These are phyloP conservation scores for Neodontobutis hainanensis DNA, from an alignment of 2,113 vertebrate genomes.

Conservation along the genomic window DNA sequence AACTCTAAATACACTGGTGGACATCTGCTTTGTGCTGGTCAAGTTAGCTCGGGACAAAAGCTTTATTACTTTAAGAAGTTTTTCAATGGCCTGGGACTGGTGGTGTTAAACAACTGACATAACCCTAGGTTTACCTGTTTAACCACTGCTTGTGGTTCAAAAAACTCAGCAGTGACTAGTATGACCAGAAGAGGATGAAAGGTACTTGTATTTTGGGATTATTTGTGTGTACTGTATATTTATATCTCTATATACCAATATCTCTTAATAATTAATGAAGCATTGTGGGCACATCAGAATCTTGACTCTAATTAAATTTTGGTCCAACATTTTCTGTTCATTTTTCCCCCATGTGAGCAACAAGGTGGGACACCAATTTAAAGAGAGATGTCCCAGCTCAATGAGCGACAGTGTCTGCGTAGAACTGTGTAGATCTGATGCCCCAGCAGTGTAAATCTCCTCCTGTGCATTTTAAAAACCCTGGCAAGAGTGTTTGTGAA, in stretches of 20 bases:
- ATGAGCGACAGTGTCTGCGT: constrained; percentile 42
- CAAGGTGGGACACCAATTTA: constrained; percentile 20
- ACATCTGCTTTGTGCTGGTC: constrained; percentile 52
- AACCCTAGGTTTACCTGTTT: constrained; percentile 15
- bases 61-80: constrained; percentile 33
- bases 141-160: background rate
- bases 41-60: constrained; percentile 16
- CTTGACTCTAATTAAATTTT: no score
- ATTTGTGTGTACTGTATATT: no score
- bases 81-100: constrained; percentile 2
- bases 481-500: constrained; percentile 77
- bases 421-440: constrained; percentile 42
- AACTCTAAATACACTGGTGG: constrained; percentile 71
- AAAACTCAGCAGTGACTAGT: background rate
- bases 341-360: no score
- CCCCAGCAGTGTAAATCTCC: constrained; percentile 58
- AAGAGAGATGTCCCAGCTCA: constrained; percentile 71
- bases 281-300: no score
- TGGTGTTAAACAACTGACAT: constrained; percentile 42
- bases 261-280: no score
- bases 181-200: no score
- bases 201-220: no score
- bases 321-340: no score
- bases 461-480: constrained; percentile 78
- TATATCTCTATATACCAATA: no score